phyloP scores from a whole-genome alignment of 2,888 invertebrate genomes.

The Erebia aethiops region DNA sequence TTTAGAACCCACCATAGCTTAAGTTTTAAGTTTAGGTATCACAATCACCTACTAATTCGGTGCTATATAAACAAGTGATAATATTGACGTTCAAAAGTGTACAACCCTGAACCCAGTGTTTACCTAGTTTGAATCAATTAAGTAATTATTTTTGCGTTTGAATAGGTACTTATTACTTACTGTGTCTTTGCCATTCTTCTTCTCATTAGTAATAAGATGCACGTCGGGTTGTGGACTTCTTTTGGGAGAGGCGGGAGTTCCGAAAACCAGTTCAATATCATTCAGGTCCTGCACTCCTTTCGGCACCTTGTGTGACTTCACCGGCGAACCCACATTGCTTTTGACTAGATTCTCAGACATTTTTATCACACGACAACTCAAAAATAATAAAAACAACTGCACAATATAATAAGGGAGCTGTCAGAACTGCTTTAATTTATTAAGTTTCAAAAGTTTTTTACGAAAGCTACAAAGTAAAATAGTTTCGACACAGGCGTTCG shows the following conservation, averaged over 20 bases:
- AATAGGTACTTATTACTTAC: constrained; percentile 44
- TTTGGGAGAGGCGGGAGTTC: constrained; percentile 52
- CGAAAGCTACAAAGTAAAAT: background rate
- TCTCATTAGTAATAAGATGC: constrained; percentile 52
- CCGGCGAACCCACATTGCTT: constrained; percentile 23
- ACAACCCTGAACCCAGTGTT: too few species aligned
- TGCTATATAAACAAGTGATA: too few species aligned
- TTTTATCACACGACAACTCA: constrained; percentile 21
- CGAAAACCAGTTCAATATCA: constrained; percentile 65
- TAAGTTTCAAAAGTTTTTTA: background rate
- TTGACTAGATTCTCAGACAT: constrained; percentile 35
- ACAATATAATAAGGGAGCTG: background rate
- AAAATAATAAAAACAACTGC: constrained; percentile 11
- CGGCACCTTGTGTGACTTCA: constrained; percentile 44
- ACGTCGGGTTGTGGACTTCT: constrained; percentile 44
- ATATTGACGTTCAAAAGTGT: too few species aligned
- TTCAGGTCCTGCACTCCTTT: constrained; percentile 52
- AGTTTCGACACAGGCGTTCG: constrained; percentile 3
- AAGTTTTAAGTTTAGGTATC: too few species aligned
- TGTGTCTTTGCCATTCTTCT: constrained; percentile 41
- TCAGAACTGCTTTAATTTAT: constrained; percentile 13
- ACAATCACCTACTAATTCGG: too few species aligned
- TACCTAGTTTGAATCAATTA: too few species aligned
- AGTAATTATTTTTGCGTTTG: too few species aligned
- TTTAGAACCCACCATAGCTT: too few species aligned